A percentile compares a stretch with the other conserved stretches of the same genome.
Evolutionary conservation across 2,888 invertebrate genomes (phyloP).

Genomic region (Ecdyonurus torrentis): DNA sequence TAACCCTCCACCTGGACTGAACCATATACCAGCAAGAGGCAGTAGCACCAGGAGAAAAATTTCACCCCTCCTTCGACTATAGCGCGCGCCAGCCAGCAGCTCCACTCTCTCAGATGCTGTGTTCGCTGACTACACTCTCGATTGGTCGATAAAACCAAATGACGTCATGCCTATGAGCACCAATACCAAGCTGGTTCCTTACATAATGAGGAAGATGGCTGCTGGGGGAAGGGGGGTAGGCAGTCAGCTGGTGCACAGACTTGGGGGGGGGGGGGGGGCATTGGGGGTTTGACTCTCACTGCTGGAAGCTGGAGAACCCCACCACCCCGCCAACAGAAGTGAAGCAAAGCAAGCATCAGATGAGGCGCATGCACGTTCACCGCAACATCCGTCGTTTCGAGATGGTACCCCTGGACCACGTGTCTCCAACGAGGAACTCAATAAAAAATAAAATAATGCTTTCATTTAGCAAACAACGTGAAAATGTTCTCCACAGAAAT

Average conservation of each 20-base stretch:
- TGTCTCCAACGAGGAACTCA: not conserved
- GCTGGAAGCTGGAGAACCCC: not conserved
- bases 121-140: constrained; percentile 6
- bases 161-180: constrained; percentile 8
- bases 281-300: not conserved
- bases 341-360: too few species aligned
- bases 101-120: not conserved
- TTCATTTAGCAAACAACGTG: too few species aligned
- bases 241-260: not conserved
- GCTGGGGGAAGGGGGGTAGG: not conserved
- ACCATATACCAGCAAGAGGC: not conserved
- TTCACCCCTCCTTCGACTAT: not conserved
- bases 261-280: not conserved
- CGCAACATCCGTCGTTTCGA: not conserved
- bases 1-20: constrained; percentile 4
- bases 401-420: not conserved
- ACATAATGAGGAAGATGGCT: constrained; percentile 9
- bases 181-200: constrained; percentile 9
- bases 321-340: too few species aligned
- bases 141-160: constrained; percentile 10
- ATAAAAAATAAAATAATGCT: too few species aligned
- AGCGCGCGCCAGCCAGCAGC: not conserved
- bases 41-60: not conserved
- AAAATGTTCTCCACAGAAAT: too few species aligned
- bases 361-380: not conserved